Evolutionary conservation across 1,140 invertebrate species (phyloP), one percentile per base, ranked within the genome.

Genomic region (Temnothorax curvispinosus): DNA sequence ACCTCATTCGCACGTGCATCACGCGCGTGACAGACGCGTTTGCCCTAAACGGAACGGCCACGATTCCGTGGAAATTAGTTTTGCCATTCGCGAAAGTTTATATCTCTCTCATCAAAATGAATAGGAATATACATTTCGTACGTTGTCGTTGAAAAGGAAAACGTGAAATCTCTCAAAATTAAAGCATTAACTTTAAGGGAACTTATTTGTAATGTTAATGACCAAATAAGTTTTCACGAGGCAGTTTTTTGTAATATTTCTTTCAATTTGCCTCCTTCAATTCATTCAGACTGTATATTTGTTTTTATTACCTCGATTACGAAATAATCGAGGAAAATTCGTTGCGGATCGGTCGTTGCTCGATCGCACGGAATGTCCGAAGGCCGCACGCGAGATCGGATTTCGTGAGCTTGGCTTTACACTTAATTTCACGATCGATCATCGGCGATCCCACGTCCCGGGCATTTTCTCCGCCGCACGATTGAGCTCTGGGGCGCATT

Each of bases 351-450:
- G 52, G 50, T 80, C 84, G 13, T 74, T 74, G 64, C 9, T 78
- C 82, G 41, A 67, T 86, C 82, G 80, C 27, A 50, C 85, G 76
- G 88, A 82, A 77, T 27, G 27, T 87, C 38, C 76, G 72, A 67
- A 87, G 67, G 72, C 65, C 84, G 87, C 87, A 78, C 76, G 87
- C 84, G 52, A 84, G 80, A 84, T 75, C 71, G 54, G 67, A 82
- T 82, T 82, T 74, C 80, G 69, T 74, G 54, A 84, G 80, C 69
- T 69, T 67, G 60, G 65, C 41, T 74, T 72, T 69, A 88, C 82
- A 56, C 74, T 87, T 86, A 81, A 89, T 86, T 81, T 54, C 87
- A 44, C 62, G 74, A 85, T 44, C 75, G 67, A 86, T 69, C 64
- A 86, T 88, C 80, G 86, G 52, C 47, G 72, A 32, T 71, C 58